A percentile compares a stretch with the other conserved stretches of the same genome.
These are phyloP conservation scores for Epiblema foenella DNA, from an alignment of 2,888 invertebrate species.

Conservation along the genomic window DNA sequence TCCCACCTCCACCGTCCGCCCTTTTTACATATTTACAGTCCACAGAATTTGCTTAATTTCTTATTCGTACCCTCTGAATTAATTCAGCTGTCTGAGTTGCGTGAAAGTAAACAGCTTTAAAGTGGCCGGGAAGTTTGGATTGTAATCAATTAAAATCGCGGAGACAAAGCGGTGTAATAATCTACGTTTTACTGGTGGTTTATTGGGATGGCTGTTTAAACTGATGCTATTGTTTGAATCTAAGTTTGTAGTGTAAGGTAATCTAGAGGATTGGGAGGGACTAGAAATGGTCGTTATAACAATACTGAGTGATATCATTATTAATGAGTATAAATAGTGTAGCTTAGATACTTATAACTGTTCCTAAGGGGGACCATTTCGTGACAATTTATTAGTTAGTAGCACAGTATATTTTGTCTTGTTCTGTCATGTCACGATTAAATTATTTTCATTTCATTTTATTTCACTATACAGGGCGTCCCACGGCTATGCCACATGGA, in stretches of 20 bases:
- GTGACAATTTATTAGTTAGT: too few relatives aligned
- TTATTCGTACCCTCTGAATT: slow-evolving; percentile 32
- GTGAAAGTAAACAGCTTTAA: slow-evolving; percentile 42
- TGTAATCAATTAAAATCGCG: slow-evolving; percentile 62
- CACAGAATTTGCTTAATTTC: slow-evolving; percentile 11
- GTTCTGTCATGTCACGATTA: too few relatives aligned
- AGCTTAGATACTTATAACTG: not conserved
- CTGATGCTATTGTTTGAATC: slow-evolving; percentile 25
- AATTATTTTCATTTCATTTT: too few relatives aligned
- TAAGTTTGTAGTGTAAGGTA: slow-evolving; percentile 25
- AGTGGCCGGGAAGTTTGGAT: slow-evolving; percentile 64
- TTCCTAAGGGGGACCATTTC: too few relatives aligned
- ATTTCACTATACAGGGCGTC: too few relatives aligned
- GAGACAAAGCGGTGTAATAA: slow-evolving; percentile 58
- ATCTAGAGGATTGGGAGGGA: slow-evolving; percentile 14
- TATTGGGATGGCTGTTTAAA: slow-evolving; percentile 39
- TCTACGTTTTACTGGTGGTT: slow-evolving; percentile 49
- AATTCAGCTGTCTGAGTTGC: slow-evolving; percentile 25
- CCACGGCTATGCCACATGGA: too few relatives aligned
- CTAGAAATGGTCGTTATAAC: not conserved
- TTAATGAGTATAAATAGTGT: not conserved
- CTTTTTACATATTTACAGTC: slow-evolving; percentile 9
- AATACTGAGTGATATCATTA: not conserved
- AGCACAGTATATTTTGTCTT: too few relatives aligned
- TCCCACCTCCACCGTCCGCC: not conserved